Base-by-base conservation (phyloP, 2,797 vertebrate species). In the Alcedo quadribrachys region DNA sequence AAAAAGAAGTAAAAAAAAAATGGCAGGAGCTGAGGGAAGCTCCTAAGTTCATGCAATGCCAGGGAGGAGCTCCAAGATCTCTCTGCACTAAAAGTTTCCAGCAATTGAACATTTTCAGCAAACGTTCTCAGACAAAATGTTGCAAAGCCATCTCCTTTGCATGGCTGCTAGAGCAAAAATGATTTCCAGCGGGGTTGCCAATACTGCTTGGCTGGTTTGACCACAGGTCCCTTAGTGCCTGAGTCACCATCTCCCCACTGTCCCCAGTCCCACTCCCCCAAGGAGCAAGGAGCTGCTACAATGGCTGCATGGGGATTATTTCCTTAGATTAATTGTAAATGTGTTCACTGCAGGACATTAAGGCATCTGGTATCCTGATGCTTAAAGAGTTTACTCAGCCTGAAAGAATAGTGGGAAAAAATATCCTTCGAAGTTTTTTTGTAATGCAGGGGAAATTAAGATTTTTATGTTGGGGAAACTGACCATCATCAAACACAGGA, bases 361-460 rank as follows among this genome's bases (percentile, higher is more conserved):
- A 0, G 7, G 92, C 95, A 95, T 95, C 89, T 96, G 95, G 91
- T 81, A 51, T 80, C 89, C 95, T 71, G 91, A 94, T 94, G 93
- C 85, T 83, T 65, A 12, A 78, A 66, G 51, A 78, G 62, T 94
- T 95, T 93, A 81, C 35, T 87, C 89, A 95, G 91, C 81, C 90
- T 95, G 91, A 83, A 89, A 92, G 81, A 91, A 85, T 15, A 93
- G 76, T 32, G 40, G 68, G 79, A 28, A 4, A 82, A 90, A 90
- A 62, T 46, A 93, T n/a, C 91, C n/a, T 43, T 80, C 76, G 80
- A 78, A 85, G 22, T 40, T 68, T 82, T 48, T 80, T 71, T 78
- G 84, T 90, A 95, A 94, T 94, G 93, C 73, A 85, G 73, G 65
- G 94, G 95, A 96, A 96, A 96, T 93, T 85, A 84, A 89, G 78